Percentiles rank a stretch among this genome's conserved stretches.
Conservation (phyloP, 1,140 invertebrate genomes). For the Lepidostoma basale region DNA sequence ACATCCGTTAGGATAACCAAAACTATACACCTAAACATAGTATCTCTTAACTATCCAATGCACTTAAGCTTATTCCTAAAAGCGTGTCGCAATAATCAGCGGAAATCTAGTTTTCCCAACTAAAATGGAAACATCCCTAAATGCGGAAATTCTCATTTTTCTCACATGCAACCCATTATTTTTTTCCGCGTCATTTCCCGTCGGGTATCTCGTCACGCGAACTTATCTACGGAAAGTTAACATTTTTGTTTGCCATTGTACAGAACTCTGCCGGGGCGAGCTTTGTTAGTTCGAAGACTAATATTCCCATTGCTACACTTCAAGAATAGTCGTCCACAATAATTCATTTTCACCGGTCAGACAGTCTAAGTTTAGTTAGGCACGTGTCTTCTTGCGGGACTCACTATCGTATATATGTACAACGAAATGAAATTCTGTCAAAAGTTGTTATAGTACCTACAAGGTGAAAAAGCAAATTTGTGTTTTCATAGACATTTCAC, state of each 20-base stretch:
- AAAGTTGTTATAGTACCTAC: no score
- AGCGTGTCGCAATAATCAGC: not conserved
- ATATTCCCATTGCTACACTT: not conserved
- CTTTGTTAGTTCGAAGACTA: not conserved
- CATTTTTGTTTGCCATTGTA: slow-evolving; percentile 30
- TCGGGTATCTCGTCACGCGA: slow-evolving; percentile 40
- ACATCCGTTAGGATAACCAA: no score
- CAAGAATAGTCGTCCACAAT: no score
- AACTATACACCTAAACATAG: no score
- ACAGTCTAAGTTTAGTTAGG: no score
- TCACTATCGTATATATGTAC: no score
- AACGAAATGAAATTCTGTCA: no score
- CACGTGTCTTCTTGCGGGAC: no score
- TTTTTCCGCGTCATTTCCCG: slow-evolving; percentile 41
- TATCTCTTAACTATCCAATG: no score
- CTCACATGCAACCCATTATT: slow-evolving; percentile 38
- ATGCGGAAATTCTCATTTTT: slow-evolving; percentile 5
- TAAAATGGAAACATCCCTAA: slow-evolving; percentile 13
- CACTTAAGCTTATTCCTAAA: not conserved
- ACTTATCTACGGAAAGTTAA: slow-evolving; percentile 30
- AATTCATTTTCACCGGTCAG: no score
- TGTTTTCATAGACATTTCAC: no score
- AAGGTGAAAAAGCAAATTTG: no score
- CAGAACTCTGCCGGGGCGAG: not conserved
- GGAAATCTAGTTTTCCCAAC: not conserved